Percentiles rank a stretch among this genome's conserved stretches.
Conservation (phyloP, 2,888 invertebrate species). For the Andricus curvator region DNA sequence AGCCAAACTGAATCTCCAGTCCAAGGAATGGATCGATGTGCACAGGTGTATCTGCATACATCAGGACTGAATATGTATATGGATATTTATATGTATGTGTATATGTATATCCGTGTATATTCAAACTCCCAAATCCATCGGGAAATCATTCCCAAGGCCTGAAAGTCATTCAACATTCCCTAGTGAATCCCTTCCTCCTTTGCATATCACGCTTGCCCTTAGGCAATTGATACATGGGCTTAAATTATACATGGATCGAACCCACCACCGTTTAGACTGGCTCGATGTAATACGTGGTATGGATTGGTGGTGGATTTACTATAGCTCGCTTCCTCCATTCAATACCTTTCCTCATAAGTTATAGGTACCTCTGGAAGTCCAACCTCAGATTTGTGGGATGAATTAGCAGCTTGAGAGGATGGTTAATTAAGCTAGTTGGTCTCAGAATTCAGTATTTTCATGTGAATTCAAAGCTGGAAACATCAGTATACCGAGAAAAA, state of each 20-base stretch:
- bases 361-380: neutral
- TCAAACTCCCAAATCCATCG: slow-evolving; percentile 60
- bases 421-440: slow-evolving; percentile 11
- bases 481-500: neutral
- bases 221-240: slow-evolving; percentile 74
- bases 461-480: neutral
- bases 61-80: slow-evolving; percentile 43
- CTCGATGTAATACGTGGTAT: slow-evolving; percentile 51
- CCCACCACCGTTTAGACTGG: slow-evolving; percentile 50
- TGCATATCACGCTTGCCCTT: slow-evolving; percentile 61
- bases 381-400: slow-evolving; percentile 21
- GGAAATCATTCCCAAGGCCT: slow-evolving; percentile 74
- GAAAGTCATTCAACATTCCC: slow-evolving; percentile 57
- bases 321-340: slow-evolving; percentile 49
- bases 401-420: slow-evolving; percentile 1
- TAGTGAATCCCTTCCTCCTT: slow-evolving; percentile 45
- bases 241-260: slow-evolving; percentile 71
- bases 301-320: slow-evolving; percentile 64
- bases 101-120: slow-evolving; percentile 17
- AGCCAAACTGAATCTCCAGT: slow-evolving; percentile 56
- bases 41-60: slow-evolving; percentile 11
- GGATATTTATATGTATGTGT: slow-evolving; percentile 8
- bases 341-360: neutral
- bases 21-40: slow-evolving; percentile 52
- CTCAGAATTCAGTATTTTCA: neutral